Evolutionary conservation across 2,797 vertebrate genomes (phyloP), one percentile per base, ranked within the genome.

Genomic region (Columba guinea): DNA sequence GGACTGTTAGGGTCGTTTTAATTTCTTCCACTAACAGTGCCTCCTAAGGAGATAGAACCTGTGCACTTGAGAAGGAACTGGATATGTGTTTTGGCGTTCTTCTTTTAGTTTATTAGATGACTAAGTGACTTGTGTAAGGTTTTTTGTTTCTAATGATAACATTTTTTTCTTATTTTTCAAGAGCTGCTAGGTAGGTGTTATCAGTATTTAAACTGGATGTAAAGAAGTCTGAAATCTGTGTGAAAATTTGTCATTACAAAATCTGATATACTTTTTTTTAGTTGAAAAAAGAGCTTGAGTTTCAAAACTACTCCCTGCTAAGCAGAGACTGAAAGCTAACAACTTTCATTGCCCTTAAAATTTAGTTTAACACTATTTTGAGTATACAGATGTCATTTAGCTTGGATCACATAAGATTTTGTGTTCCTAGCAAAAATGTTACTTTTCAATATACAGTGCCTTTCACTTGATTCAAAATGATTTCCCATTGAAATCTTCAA

Each of bases 1-100:
- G 96, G 96, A 96, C 97, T 96, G 91, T 96, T 96, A 93, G 95
- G 97, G 95, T 93, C 93, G 70, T 93, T 97, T 87, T 96, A 95
- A 96, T 53, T 96, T 98, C 97, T 98, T 97, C 97, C 95, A 95
- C 97, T 98, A 96, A 93, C 94, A 96, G 98, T 98, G 97, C 97
- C 98, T 98, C 97, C 94, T 94, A 28, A 84, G 87, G 84, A 96
- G 83, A 91, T 20, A 96, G 83, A 97, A 91, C 76, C 71, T 93
- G 89, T 95, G 96, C 75, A 90, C 77, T 97, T 84, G 86, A 96
- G 95, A 96, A 95, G 93, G 96, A 97, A 97, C 97, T 98, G 97
- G 97, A 97, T 88, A 19, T 92, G 67, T 96, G 96, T 7, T 92
- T 95, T 85, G 48, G 90, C 41, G 10, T 96, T 90, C n/a, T 76